Conservation (phyloP, 2,888 invertebrate species). For the Latrodectus elegans region DNA sequence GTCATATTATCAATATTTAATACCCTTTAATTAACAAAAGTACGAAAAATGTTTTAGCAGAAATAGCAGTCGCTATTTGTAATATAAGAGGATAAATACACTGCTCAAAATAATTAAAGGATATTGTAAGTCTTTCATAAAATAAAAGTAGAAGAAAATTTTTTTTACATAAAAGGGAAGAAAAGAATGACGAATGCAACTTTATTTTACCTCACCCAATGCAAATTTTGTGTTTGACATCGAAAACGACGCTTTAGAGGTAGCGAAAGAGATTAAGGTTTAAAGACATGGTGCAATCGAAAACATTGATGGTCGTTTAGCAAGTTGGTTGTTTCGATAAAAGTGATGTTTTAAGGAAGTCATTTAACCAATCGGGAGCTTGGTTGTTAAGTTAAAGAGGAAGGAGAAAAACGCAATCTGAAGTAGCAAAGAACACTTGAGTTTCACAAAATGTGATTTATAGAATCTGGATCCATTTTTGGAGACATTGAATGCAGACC, state of each 20-base stretch:
- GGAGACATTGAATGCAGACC: neutral
- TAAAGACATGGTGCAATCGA: neutral
- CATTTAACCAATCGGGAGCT: neutral
- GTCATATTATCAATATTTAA: no score
- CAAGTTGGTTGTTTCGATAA: neutral
- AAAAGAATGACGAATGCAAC: no score
- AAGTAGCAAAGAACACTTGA: neutral
- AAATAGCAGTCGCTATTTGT: no score
- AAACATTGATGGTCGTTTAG: neutral
- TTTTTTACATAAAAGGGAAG: no score
- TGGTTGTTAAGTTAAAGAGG: neutral
- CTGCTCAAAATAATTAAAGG: no score
- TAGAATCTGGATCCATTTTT: neutral
- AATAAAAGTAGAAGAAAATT: no score
- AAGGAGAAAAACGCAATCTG: neutral
- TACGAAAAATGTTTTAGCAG: no score
- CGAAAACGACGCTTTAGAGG: neutral
- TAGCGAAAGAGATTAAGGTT: neutral
- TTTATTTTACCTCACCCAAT: no score
- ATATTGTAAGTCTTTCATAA: no score
- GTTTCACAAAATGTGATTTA: neutral
- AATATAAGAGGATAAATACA: no score
- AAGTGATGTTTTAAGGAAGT: neutral
- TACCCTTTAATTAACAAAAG: no score
- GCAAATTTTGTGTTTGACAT: neutral